Conservation (phyloP, 2,797 vertebrate species). For the Rhadinocentrus ornatus region DNA sequence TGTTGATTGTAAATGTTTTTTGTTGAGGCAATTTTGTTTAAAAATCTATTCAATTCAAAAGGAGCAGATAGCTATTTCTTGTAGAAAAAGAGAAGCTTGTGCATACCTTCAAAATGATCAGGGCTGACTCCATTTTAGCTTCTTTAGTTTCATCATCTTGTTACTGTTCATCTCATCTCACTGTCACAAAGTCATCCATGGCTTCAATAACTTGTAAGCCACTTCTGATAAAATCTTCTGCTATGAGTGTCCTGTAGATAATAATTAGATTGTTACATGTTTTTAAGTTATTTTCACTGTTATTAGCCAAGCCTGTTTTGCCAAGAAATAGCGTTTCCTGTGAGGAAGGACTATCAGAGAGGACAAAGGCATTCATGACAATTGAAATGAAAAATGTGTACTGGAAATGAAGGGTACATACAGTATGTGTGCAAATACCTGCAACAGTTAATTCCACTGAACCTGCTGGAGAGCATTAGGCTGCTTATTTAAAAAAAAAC, state of each 20-base stretch:
- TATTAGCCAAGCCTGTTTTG: neutral
- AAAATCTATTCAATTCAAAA: neutral
- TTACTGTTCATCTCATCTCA: neutral
- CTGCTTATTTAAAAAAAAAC: neutral
- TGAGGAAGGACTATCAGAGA: neutral
- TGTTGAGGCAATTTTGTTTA: neutral
- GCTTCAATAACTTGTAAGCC: neutral
- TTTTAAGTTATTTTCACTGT: neutral
- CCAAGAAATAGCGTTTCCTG: neutral
- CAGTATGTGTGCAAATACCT: neutral
- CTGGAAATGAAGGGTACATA: neutral
- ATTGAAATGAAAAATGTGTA: neutral
- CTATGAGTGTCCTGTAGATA: neutral
- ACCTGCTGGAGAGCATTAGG: neutral
- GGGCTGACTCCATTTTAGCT: neutral
- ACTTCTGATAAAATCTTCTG: neutral
- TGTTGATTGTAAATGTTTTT: neutral
- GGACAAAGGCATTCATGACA: neutral
- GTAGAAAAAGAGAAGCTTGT: neutral
- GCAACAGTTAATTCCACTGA: too few relatives aligned
- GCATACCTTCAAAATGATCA: neutral
- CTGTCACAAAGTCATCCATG: neutral
- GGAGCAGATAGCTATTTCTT: neutral
- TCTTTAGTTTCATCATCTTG: neutral
- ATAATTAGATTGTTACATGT: neutral